Evolutionary conservation across 2,888 invertebrate species (phyloP).

Genomic region (Ochropacha duplaris): DNA sequence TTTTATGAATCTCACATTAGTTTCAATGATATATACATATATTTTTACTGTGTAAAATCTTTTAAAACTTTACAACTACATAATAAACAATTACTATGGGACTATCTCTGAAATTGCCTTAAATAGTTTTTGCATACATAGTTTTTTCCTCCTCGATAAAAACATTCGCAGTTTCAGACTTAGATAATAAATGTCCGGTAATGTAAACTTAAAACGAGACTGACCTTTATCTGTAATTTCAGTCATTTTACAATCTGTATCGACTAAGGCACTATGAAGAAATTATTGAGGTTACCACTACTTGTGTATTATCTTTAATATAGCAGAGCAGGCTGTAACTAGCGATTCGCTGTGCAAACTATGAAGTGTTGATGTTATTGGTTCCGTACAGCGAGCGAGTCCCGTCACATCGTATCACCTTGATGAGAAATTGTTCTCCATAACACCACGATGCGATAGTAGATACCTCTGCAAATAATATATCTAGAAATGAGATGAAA

Average conservation of each 20-base stretch:
- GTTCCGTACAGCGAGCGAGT: background rate
- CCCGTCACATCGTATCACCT: constrained; percentile 9
- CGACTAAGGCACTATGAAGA: no score
- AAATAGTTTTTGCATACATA: no score
- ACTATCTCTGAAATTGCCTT: no score
- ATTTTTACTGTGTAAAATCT: background rate
- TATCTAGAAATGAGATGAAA: no score
- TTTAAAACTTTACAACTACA: no score
- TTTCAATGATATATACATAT: background rate
- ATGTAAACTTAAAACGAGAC: no score
- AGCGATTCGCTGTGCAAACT: constrained; percentile 2
- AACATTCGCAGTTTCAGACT: no score
- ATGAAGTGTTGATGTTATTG: constrained; percentile 1
- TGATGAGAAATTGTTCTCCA: constrained; percentile 5
- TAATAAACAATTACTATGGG: no score
- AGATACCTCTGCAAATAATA: background rate
- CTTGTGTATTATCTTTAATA: background rate
- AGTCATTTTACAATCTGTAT: no score
- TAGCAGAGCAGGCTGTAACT: background rate
- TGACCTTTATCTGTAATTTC: no score
- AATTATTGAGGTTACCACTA: background rate
- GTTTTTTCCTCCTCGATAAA: no score
- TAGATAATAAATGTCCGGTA: no score
- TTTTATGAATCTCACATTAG: background rate
- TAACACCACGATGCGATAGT: background rate